Evolutionary conservation across 2,888 invertebrate species (phyloP).

Genomic region (Fragum whitleyi): DNA sequence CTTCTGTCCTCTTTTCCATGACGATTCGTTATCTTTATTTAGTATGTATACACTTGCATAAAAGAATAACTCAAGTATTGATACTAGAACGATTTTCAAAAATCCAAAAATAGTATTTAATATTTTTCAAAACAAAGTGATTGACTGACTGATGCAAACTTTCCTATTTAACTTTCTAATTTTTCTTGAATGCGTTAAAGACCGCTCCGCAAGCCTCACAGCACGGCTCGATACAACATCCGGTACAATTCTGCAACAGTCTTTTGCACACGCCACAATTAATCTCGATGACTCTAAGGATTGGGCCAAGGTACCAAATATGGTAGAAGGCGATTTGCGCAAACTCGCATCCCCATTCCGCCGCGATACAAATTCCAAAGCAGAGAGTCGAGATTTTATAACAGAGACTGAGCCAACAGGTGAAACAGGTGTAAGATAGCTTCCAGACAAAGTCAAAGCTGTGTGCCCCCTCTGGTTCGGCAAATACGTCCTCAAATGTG

Average conservation of each 20-base stretch:
- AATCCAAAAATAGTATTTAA: no score
- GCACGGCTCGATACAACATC: conserved; percentile 81
- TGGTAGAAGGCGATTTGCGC: conserved; percentile 87
- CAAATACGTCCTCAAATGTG: conserved; percentile 75
- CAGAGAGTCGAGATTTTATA: conserved; percentile 89
- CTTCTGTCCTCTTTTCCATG: no score
- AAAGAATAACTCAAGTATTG: no score
- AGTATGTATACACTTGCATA: no score
- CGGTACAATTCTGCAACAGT: conserved; percentile 86
- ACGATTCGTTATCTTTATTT: no score
- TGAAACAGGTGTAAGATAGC: conserved; percentile 88
- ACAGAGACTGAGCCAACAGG: conserved; percentile 89
- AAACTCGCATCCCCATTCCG: conserved; percentile 86
- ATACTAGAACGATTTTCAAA: no score
- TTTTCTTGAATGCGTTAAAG: conserved; percentile 68
- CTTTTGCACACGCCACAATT: conserved; percentile 82
- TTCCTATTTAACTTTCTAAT: not conserved
- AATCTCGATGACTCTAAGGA: conserved; percentile 89
- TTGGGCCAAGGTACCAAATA: conserved; percentile 91
- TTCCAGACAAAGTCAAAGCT: conserved; percentile 90
- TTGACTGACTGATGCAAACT: no score
- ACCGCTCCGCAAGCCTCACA: conserved; percentile 72
- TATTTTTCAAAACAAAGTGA: no score
- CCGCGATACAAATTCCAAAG: conserved; percentile 88
- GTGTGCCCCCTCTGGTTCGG: conserved; percentile 72